Percentiles rank a stretch among this genome's conserved stretches.
These are phyloP conservation scores for Tylochromis polylepis DNA, from an alignment of 2,113 vertebrate genomes.

Conservation along the genomic window DNA sequence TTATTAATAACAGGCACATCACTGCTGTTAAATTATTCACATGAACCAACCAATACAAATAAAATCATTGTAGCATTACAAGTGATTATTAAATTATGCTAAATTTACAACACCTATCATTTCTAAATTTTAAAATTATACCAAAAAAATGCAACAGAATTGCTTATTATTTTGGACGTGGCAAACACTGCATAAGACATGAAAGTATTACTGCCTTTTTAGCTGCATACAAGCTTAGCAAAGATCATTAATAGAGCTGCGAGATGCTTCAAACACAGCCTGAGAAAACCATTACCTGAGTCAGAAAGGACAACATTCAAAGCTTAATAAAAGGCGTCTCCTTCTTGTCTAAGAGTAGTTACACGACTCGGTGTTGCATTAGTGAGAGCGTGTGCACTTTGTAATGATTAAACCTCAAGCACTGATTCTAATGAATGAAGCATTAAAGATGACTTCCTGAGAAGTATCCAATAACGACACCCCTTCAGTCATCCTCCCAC, in stretches of 20 bases:
- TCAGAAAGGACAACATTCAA: slow-evolving; percentile 33
- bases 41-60: neutral
- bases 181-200: neutral
- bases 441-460: slow-evolving; percentile 22
- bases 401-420: slow-evolving; percentile 33
- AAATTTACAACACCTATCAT: neutral
- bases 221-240: neutral
- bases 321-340: slow-evolving; percentile 3
- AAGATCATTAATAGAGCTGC: neutral
- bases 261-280: slow-evolving; percentile 4
- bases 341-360: neutral
- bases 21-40: neutral
- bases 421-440: slow-evolving; percentile 11
- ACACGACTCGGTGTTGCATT: slow-evolving; percentile 9
- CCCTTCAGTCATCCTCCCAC: neutral
- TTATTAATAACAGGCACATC: neutral
- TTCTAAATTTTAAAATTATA: neutral
- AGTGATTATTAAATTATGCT: neutral
- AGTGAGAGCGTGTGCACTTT: slow-evolving; percentile 1
- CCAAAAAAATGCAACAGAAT: neutral
- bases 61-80: neutral
- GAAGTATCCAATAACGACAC: neutral
- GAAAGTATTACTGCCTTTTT: neutral
- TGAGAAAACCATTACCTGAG: slow-evolving; percentile 51
- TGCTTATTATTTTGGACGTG: neutral